phyloP scores from a whole-genome alignment of 2,888 invertebrate genomes.

The Rhagium mordax region DNA sequence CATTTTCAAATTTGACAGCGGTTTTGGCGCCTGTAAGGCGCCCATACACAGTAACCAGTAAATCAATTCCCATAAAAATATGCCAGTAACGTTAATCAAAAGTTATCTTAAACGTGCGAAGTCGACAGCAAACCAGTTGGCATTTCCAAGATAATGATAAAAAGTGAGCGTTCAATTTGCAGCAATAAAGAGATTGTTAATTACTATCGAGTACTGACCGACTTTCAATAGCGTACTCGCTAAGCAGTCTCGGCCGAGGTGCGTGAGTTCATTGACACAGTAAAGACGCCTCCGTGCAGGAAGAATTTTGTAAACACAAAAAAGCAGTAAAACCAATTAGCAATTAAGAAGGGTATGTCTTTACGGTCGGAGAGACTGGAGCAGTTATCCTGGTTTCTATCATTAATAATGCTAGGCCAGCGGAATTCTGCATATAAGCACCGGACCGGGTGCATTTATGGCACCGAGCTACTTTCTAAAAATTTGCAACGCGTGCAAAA shows the following conservation, averaged over 20 bases:
- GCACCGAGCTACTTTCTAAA: background rate
- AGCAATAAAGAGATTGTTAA: constrained; percentile 15
- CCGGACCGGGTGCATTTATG: background rate
- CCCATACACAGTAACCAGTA: too few relatives aligned
- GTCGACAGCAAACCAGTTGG: constrained; percentile 1
- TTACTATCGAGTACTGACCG: constrained; percentile 24
- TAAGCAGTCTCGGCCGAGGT: background rate
- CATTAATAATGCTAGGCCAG: background rate
- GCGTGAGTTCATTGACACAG: constrained; percentile 26
- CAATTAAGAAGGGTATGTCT: constrained; percentile 7
- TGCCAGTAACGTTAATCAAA: background rate
- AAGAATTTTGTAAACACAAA: constrained; percentile 6
- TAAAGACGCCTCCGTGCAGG: background rate
- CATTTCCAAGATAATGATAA: constrained; percentile 18
- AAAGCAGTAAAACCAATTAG: background rate
- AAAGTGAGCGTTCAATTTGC: constrained; percentile 24
- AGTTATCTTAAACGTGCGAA: constrained; percentile 1
- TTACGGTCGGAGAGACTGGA: background rate
- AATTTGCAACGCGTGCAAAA: too few relatives aligned
- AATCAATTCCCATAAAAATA: background rate
- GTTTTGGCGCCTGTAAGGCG: too few relatives aligned
- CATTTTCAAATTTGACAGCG: too few relatives aligned
- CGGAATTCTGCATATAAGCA: background rate
- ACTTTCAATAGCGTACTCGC: constrained; percentile 27
- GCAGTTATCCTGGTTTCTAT: constrained; percentile 4